Evolutionary conservation across 2,888 invertebrate species (phyloP).

Genomic region (Drosophila acutilabella): DNA sequence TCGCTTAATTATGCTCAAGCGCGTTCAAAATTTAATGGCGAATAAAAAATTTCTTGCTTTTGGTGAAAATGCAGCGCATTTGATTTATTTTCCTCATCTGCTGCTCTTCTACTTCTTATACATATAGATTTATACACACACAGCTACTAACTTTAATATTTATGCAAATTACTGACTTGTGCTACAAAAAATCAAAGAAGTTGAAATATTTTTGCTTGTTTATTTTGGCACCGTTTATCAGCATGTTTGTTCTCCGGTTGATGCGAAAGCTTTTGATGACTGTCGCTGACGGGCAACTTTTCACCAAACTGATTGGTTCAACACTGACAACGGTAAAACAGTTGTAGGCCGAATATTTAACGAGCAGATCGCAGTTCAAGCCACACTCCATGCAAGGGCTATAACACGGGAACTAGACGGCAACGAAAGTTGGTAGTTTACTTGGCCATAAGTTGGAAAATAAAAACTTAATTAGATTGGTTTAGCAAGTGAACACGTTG

Average conservation of each 20-base stretch:
- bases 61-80: conserved; percentile 73
- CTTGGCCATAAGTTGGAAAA: background rate
- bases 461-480: background rate
- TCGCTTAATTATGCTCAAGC: conserved; percentile 75
- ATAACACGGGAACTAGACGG: background rate
- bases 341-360: conserved; percentile 42
- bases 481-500: background rate
- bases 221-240: conserved; percentile 53
- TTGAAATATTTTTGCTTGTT: conserved; percentile 21
- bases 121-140: background rate
- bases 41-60: conserved; percentile 64
- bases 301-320: conserved; percentile 50
- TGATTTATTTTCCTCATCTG: conserved; percentile 37
- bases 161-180: conserved; percentile 49
- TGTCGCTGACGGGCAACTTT: conserved; percentile 53
- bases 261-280: conserved; percentile 12
- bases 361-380: background rate
- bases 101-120: conserved; percentile 6
- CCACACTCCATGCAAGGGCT: background rate
- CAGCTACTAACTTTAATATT: conserved; percentile 27
- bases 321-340: conserved; percentile 46
- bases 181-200: conserved; percentile 33
- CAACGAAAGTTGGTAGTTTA: conserved; percentile 16
- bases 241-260: conserved; percentile 22
- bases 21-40: conserved; percentile 75